These are phyloP conservation scores for Gortyna flavago DNA, from an alignment of 2,888 invertebrate species.

Conservation along the genomic window DNA sequence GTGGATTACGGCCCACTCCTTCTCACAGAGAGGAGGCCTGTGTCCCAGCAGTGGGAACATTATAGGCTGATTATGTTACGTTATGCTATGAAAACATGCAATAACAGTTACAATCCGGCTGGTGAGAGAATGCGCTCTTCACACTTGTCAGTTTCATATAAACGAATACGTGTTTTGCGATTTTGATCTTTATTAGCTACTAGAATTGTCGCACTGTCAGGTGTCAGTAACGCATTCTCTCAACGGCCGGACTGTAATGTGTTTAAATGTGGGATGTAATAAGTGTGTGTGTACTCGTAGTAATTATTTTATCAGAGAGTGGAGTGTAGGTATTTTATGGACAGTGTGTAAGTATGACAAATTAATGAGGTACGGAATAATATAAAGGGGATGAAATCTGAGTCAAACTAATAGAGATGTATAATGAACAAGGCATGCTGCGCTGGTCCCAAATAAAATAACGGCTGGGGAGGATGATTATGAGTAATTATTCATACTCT, in stretches of 20 bases:
- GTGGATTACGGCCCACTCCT: no score
- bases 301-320: not conserved
- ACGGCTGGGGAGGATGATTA: not conserved
- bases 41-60: no score
- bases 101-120: no score
- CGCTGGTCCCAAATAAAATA: not conserved
- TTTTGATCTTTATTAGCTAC: no score
- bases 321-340: not conserved
- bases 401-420: not conserved
- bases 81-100: no score
- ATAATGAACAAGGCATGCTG: not conserved
- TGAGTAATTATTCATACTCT: not conserved
- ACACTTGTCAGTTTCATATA: not conserved
- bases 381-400: not conserved
- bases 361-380: not conserved
- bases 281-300: not conserved
- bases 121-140: not conserved
- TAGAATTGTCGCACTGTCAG: no score
- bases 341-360: not conserved
- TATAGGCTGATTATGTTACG: no score
- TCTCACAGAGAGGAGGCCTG: no score
- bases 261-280: not conserved
- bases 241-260: not conserved
- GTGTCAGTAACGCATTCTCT: no score
- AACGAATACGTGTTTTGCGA: no score